phyloP scores from a whole-genome alignment of 2,113 vertebrate genomes.

The Castor canadensis region DNA sequence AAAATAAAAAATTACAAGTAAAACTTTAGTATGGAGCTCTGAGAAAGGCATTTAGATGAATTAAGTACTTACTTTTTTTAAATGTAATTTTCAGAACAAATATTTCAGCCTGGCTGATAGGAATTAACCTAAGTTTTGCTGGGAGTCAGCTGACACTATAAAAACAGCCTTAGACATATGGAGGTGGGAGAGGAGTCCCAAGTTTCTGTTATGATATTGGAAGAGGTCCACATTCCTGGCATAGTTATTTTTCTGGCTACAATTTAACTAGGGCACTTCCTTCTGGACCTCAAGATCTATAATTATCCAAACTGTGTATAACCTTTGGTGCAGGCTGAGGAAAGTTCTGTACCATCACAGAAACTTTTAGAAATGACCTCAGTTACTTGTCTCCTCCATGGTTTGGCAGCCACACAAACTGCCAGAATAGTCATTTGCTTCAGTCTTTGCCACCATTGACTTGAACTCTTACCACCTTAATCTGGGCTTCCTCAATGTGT shows the following conservation, averaged over 20 bases:
- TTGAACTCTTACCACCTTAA: neutral
- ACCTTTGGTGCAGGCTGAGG: slow-evolving; percentile 56
- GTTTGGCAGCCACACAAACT: neutral
- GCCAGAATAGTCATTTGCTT: neutral
- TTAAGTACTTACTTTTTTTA: slow-evolving; percentile 24
- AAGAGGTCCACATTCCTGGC: slow-evolving; percentile 68
- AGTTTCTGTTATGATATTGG: slow-evolving; percentile 46
- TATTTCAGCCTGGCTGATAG: neutral
- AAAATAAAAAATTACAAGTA: too few species aligned
- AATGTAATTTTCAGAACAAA: slow-evolving; percentile 37
- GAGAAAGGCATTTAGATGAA: slow-evolving; percentile 14
- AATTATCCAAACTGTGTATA: slow-evolving; percentile 70
- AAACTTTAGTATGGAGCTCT: slow-evolving; percentile 6
- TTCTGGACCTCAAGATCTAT: slow-evolving; percentile 72
- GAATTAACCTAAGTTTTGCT: slow-evolving; percentile 14
- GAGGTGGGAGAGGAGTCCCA: slow-evolving; percentile 35
- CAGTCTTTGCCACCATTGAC: neutral
- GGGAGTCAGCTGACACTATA: neutral
- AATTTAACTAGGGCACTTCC: slow-evolving; percentile 76
- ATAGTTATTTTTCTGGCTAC: slow-evolving; percentile 76
- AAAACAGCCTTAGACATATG: slow-evolving; percentile 28
- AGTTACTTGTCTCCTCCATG: neutral
- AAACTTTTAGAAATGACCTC: slow-evolving; percentile 62
- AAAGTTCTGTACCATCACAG: slow-evolving; percentile 44
- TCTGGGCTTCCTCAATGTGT: neutral